These are phyloP conservation scores for Coracopsis vasa DNA, from an alignment of 2,113 vertebrate species.

Conservation along the genomic window DNA sequence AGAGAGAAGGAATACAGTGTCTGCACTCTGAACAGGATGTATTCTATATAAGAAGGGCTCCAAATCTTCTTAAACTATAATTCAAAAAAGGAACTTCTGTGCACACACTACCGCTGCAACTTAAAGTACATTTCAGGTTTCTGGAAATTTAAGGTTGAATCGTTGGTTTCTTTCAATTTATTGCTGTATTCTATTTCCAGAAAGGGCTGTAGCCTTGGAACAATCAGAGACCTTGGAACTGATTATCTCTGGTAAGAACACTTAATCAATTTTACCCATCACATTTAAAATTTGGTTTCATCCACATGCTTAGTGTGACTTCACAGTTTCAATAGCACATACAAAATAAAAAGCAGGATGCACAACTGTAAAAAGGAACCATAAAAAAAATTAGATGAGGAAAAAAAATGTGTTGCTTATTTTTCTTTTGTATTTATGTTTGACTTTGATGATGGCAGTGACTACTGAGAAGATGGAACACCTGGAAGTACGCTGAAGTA, in stretches of 20 bases:
- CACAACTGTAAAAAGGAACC: not conserved
- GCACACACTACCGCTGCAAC: not conserved
- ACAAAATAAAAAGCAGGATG: not conserved
- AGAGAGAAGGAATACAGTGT: not conserved
- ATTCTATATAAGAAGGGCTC: not conserved
- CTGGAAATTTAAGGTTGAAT: not conserved
- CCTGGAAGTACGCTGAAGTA: not conserved
- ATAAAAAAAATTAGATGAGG: not conserved
- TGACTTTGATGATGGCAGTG: not conserved
- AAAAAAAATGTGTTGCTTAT: not conserved
- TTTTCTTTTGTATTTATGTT: not conserved
- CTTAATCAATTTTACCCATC: conserved; percentile 20
- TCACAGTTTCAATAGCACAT: not conserved
- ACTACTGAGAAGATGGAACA: not conserved
- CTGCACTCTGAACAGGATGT: not conserved
- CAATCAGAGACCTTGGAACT: conserved; percentile 15
- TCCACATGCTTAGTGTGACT: not conserved
- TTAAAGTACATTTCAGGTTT: not conserved
- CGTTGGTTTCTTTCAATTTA: not conserved
- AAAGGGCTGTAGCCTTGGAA: conserved; percentile 9
- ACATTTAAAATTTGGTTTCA: not conserved
- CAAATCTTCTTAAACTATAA: not conserved
- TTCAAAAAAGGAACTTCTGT: not conserved
- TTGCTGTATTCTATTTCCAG: conserved; percentile 29
- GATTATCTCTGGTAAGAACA: not conserved